Conservation (phyloP, 2,113 vertebrate genomes). For the Paedocypris sp. region DNA sequence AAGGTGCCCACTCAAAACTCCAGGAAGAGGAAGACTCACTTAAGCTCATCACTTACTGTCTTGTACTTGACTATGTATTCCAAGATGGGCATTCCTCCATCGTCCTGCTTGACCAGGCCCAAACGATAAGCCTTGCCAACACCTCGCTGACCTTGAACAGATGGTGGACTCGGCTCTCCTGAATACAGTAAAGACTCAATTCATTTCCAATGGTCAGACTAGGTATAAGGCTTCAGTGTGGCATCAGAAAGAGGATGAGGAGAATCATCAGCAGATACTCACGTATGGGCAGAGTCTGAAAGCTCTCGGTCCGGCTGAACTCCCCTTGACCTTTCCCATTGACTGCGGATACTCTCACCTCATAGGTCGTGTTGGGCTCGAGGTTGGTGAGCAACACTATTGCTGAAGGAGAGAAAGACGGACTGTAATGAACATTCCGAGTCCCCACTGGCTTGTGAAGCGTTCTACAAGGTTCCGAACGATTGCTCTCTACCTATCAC, state of each 20-base stretch:
- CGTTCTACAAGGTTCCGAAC: conserved; percentile 23
- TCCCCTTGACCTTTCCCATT: conserved; percentile 97
- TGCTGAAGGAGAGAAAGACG: conserved; percentile 50
- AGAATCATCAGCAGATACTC: conserved; percentile 50
- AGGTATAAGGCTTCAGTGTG: background rate
- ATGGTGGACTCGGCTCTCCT: conserved; percentile 94
- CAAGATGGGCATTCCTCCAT: conserved; percentile 91
- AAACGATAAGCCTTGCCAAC: conserved; percentile 86
- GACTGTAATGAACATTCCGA: conserved; percentile 1
- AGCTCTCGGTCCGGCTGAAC: conserved; percentile 86
- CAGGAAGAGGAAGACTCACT: background rate
- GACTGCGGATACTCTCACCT: conserved; percentile 87
- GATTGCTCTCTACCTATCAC: conserved; percentile 20
- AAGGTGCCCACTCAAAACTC: too few relatives aligned
- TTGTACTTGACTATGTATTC: conserved; percentile 96
- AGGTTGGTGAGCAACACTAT: conserved; percentile 79
- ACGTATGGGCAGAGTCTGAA: conserved; percentile 94
- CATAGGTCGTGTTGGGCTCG: conserved; percentile 94
- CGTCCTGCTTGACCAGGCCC: conserved; percentile 90
- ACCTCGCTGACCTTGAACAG: conserved; percentile 88
- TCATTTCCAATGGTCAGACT: background rate
- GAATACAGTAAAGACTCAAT: background rate
- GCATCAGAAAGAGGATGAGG: background rate
- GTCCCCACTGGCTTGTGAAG: conserved; percentile 7
- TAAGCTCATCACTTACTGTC: conserved; percentile 70